phyloP scores from a whole-genome alignment of 1,140 invertebrate genomes.

The Heliconius eleuchia region DNA sequence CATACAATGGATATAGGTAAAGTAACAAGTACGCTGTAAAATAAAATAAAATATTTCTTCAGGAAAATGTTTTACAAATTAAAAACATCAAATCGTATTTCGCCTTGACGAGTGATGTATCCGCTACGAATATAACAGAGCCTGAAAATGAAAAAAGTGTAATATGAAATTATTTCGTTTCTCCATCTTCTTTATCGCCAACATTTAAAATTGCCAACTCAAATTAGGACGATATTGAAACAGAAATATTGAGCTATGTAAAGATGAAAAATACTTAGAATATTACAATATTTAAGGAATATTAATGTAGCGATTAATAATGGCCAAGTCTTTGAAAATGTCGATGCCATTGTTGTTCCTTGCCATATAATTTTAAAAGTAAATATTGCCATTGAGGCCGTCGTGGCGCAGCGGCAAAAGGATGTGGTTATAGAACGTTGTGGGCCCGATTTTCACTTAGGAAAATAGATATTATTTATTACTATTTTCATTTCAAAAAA shows the following conservation, averaged over 20 bases:
- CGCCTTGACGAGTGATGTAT: slow-evolving; percentile 17
- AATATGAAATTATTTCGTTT: slow-evolving; percentile 15
- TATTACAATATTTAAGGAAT: not conserved
- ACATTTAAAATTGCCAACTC: not conserved
- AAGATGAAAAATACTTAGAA: not conserved
- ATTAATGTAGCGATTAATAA: not conserved
- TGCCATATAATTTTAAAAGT: no score
- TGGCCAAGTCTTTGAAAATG: not conserved
- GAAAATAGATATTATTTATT: no score
- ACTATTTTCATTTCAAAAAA: no score
- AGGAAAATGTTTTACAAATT: slow-evolving; percentile 9
- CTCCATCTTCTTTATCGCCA: slow-evolving; percentile 15
- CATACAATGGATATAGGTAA: no score
- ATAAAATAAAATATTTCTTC: not conserved
- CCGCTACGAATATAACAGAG: slow-evolving; percentile 9
- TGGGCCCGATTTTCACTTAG: no score
- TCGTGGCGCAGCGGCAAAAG: no score
- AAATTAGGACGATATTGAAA: slow-evolving; percentile 10
- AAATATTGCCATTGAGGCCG: no score
- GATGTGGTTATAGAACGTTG: no score
- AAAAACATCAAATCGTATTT: slow-evolving; percentile 16
- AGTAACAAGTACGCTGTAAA: no score
- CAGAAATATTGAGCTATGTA: not conserved
- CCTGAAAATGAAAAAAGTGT: slow-evolving; percentile 10
- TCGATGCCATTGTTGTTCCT: no score